Evolutionary conservation across 2,797 vertebrate genomes (phyloP), one percentile per base, ranked within the genome.

Genomic region (Crenuchus spilurus): DNA sequence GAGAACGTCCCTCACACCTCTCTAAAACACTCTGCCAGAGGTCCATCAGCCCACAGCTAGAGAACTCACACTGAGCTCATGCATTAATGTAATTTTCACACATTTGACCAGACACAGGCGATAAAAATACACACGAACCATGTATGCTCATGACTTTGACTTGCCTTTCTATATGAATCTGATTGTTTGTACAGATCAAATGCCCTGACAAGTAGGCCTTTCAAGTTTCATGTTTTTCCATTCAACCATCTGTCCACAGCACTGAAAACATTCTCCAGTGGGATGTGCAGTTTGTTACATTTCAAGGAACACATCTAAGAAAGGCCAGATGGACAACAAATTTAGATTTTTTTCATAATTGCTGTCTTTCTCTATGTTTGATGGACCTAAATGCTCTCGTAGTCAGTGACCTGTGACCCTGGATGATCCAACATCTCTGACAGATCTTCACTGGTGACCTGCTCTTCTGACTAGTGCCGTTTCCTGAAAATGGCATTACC

Each of bases 1-100:
- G 84, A 86, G 72, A 79, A 80, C 79, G 72, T 75, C 60, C 41
- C 72, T 84, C 74, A 54, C 75, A 75, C 76, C 62, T 76, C 26
- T 70, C 72, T 64, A 70, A 48, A 69, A 70, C 41, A 28, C 18
- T 66, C 42, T 72, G 35, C 35, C 18, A 39, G 18, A 6, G n/a
- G 31, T 71, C 20, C 18, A 42, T 13, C 35, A 39, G 35, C 51
- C 37, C 63, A 39, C 64, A 65, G 58, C 58, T 46, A 44, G 28
- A 24, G 28, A 58, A 10, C 44, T 54, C 13, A 18, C 28, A 8
- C 41, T 22, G 28, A 24, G 24, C 13, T 60, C 55, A 35, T 42
- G 7, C 30, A 68, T 20, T n/a, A 18, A 33, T 31, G 18, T 31
- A 30, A 24, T 57, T 41, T 46, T 72, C n/a, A 30, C 22, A 57